Evolutionary conservation across 1,140 invertebrate species (phyloP).

Genomic region (Scaptomyza pallida): DNA sequence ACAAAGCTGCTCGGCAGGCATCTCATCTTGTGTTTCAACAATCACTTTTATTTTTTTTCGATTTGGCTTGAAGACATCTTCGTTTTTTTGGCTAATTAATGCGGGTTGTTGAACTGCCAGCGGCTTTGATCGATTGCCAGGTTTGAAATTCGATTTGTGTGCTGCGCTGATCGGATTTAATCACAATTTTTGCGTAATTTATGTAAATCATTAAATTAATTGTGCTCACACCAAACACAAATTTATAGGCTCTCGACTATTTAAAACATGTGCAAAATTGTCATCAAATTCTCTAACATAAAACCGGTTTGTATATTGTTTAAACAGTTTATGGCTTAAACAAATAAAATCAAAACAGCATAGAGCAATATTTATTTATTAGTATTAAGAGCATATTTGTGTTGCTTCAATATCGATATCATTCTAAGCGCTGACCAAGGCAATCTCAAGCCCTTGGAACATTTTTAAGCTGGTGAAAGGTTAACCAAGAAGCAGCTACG

Average conservation of each 20-base stretch:
- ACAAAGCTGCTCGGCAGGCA: conserved; percentile 39
- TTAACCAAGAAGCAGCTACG: conserved; percentile 1
- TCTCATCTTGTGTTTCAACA: conserved; percentile 54
- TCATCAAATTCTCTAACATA: conserved; percentile 8
- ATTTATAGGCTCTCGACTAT: conserved; percentile 53
- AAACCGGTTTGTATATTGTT: conserved; percentile 29
- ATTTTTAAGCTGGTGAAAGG: conserved; percentile 56
- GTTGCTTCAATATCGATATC: conserved; percentile 16
- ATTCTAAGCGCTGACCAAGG: conserved; percentile 59
- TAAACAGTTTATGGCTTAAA: conserved; percentile 15
- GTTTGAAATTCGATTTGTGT: conserved; percentile 34
- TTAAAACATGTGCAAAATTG: conserved; percentile 30
- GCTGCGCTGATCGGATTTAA: conserved; percentile 56
- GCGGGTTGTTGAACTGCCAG: conserved; percentile 72
- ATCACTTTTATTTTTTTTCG: conserved; percentile 61
- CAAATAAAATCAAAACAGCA: neutral
- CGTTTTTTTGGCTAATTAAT: conserved; percentile 54
- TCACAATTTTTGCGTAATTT: conserved; percentile 53
- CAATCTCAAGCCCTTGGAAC: conserved; percentile 55
- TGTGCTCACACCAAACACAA: conserved; percentile 36
- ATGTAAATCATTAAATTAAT: conserved; percentile 62
- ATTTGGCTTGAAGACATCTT: conserved; percentile 32
- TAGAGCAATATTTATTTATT: conserved; percentile 23
- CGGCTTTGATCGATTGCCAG: conserved; percentile 62
- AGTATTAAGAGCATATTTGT: conserved; percentile 25